Base-by-base conservation (phyloP, 2,888 invertebrate genomes). In the Timema podura region DNA sequence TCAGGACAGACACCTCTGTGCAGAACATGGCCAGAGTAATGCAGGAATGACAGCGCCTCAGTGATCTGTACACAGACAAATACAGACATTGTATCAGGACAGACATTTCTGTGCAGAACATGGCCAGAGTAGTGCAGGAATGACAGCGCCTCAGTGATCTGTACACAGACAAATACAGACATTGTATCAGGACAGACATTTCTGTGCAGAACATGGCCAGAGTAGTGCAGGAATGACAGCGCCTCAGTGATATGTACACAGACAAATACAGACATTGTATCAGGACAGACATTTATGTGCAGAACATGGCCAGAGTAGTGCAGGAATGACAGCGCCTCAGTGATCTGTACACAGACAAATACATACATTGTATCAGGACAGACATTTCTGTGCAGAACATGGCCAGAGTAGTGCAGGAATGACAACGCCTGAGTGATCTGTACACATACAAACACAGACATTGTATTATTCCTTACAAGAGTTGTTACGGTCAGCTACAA, bases 221-320 rank as follows among this genome's bases (percentile, higher is more conserved):
- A 90, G 83, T 93, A 91, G 84, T 98, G 98, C 74, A 98, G 86
- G 82, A 92, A 97, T 74, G 94, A 89, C 74, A 98, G 85, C 8
- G 96, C 98, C 80, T 98, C 98, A 69, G 95, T 93, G 76, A 98
- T 89, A 96, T 97, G 85, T n/a, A 83, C 82, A 45, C 70, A 66
- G 67, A 70, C 5, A 9, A 46, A 65, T n/a, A n/a, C n/a, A n/a
- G n/a, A n/a, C n/a, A n/a, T n/a, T n/a, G n/a, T n/a, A n/a, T n/a
- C 91, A 3, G 98, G 98, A 80, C 94, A 96, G 64, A 98, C 89
- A 83, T 98, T 98, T 77, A 96, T 89, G 81, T 98, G 98, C 74
- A 98, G 86, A 78, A 93, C 88, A 82, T 91, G 91, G 75, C 91
- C 89, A 49, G 90, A 90, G 83, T 93, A 91, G 84, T 98, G 98